These are phyloP conservation scores for Drosophila macrospina DNA, from an alignment of 2,888 invertebrate genomes.

Conservation along the genomic window DNA sequence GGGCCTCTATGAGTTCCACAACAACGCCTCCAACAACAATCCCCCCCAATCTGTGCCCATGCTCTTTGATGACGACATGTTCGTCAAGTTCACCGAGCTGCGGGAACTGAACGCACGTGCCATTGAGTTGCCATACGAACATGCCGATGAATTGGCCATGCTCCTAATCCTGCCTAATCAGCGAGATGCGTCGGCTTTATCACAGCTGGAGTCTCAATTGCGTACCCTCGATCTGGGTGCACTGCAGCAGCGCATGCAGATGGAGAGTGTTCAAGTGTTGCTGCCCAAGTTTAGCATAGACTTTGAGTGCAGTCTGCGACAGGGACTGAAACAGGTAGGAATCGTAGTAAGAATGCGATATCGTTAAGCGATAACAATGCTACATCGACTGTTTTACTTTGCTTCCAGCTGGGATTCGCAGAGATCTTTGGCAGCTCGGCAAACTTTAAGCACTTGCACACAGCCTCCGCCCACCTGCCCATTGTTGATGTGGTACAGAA, in stretches of 20 bases:
- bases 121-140: slow-evolving; percentile 90
- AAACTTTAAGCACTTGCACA: slow-evolving; percentile 88
- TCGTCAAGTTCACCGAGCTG: slow-evolving; percentile 86
- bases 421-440: slow-evolving; percentile 88
- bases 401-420: slow-evolving; percentile 89
- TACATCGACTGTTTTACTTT: not conserved
- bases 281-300: slow-evolving; percentile 94
- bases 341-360: not conserved
- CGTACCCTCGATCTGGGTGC: slow-evolving; percentile 87
- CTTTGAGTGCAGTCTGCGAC: slow-evolving; percentile 88
- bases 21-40: slow-evolving; percentile 86
- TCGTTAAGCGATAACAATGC: too few species aligned
- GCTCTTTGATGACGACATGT: slow-evolving; percentile 85
- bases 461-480: slow-evolving; percentile 60
- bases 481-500: slow-evolving; percentile 92
- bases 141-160: slow-evolving; percentile 89
- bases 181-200: slow-evolving; percentile 87
- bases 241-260: slow-evolving; percentile 86
- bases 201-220: slow-evolving; percentile 88
- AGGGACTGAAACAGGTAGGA: slow-evolving; percentile 74
- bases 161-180: slow-evolving; percentile 91
- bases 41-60: slow-evolving; percentile 87
- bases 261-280: slow-evolving; percentile 87
- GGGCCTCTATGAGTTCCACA: slow-evolving; percentile 80
- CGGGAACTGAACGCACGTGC: slow-evolving; percentile 87